Evolutionary conservation across 2,888 invertebrate genomes (phyloP), one percentile per base, ranked within the genome.

Genomic region (Hedychridium roseum): DNA sequence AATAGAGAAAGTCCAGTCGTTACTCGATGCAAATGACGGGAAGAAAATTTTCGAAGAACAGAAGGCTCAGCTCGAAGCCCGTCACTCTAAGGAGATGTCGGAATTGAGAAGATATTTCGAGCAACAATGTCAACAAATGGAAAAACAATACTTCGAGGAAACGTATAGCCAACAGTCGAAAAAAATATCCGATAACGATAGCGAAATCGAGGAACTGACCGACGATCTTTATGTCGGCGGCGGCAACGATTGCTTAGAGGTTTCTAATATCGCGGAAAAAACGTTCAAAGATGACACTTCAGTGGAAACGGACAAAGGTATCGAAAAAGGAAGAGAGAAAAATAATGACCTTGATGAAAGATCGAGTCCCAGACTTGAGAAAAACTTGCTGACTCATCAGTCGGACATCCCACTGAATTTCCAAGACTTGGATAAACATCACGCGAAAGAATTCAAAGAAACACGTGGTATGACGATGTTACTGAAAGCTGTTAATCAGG

Each of bases 31-130:
- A 0, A 85, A 86, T 68, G 82, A 84, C 35, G 85, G 85, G 1
- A 82, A 83, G 43, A 81, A 80, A 0, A 85, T 85, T 47, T 75
- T 88, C 14, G 80, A 83, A 7, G 81, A 82, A 11, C 62, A 88
- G 31, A 66, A 54, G 44, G 44, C 16, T 1, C 89, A 89, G 65
- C 75, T 90, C 18, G 85, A 86, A 43, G 70, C 78, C 2, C 86
- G 86, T 65, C 90, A 92, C 78, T 82, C 86, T 23, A 86, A 85
- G 54, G 89, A 92, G 74, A 88, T 92, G 87, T 90, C 90, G 73
- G 88, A 91, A 69, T 74, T 92, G 42, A 82, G 91, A 34, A 88
- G 85, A 6, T 92, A 91, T 68, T 92, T 91, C 70, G 92, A 92
- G 69, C 84, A 87, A 68, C 91, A 90, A 71, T 92, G 91, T 71